phyloP scores from a whole-genome alignment of 2,797 vertebrate genomes.

The Coregonus sp. region DNA sequence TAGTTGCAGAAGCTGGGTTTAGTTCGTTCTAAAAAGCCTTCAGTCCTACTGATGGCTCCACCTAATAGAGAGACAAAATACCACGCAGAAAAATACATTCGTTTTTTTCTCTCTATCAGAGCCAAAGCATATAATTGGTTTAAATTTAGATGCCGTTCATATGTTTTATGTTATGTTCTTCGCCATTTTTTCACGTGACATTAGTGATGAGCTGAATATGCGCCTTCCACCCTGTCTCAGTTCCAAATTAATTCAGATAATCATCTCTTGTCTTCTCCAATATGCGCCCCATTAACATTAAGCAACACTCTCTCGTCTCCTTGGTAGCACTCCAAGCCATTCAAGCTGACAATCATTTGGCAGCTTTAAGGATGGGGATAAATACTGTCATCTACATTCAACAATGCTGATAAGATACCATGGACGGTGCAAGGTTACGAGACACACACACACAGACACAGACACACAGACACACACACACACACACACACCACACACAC shows the following conservation, averaged over 20 bases:
- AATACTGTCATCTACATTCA: conserved; percentile 59
- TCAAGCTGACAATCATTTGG: conserved; percentile 57
- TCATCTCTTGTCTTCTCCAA: conserved; percentile 52
- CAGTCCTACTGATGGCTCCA: conserved; percentile 1
- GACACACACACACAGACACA: conserved; percentile 20
- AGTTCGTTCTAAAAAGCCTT: neutral
- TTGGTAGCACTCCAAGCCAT: conserved; percentile 40
- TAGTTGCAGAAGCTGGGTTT: neutral
- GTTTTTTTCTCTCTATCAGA: neutral
- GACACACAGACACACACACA: conserved; percentile 3
- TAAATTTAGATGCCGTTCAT: conserved; percentile 10
- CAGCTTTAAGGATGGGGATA: conserved; percentile 43
- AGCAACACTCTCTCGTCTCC: conserved; percentile 32
- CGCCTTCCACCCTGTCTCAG: conserved; percentile 26
- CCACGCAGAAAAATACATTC: neutral
- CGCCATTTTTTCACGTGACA: conserved; percentile 27
- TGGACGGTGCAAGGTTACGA: neutral
- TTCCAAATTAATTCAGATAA: conserved; percentile 58
- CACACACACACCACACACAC: neutral
- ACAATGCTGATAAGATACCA: neutral
- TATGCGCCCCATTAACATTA: conserved; percentile 50
- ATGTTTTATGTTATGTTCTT: neutral
- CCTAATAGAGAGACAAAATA: neutral
- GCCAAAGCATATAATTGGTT: neutral
- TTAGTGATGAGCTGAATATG: conserved; percentile 15